Conservation (phyloP, 2,888 invertebrate genomes). For the Melieria omissa region DNA sequence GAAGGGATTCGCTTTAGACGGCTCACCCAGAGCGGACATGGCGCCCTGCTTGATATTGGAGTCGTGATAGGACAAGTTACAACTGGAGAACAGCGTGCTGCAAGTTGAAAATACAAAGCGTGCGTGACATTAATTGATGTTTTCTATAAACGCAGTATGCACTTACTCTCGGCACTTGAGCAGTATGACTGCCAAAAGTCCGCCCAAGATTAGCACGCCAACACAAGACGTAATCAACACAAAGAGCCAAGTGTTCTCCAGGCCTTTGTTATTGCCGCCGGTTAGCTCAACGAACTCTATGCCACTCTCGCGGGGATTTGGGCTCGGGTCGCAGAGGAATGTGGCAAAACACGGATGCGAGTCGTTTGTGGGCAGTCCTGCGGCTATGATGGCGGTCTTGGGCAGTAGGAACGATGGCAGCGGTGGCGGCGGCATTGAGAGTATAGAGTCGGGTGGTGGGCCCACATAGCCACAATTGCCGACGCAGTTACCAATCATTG, state of each 20-base stretch:
- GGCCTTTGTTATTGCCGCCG: conserved; percentile 69
- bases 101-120: conserved; percentile 2
- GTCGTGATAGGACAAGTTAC: conserved; percentile 64
- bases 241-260: conserved; percentile 85
- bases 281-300: conserved; percentile 85
- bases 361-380: conserved; percentile 68
- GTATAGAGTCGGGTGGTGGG: conserved; percentile 81
- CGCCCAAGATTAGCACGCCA: conserved; percentile 82
- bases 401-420: conserved; percentile 77
- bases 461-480: conserved; percentile 64
- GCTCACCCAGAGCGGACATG: conserved; percentile 70
- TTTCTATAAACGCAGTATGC: neutral
- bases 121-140: too few relatives aligned
- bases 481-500: conserved; percentile 61
- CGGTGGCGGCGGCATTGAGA: conserved; percentile 87
- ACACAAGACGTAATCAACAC: conserved; percentile 83
- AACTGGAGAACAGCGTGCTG: conserved; percentile 55
- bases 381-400: conserved; percentile 52
- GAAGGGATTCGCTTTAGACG: conserved; percentile 67
- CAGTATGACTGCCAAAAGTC: conserved; percentile 80
- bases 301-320: conserved; percentile 71
- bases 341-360: conserved; percentile 75
- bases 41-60: conserved; percentile 69
- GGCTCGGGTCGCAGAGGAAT: conserved; percentile 73
- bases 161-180: conserved; percentile 84